A percentile compares a stretch with the other conserved stretches of the same genome.
Conservation (phyloP, 92 coral and sea anemone species). For the Plumapathes pennacea region DNA sequence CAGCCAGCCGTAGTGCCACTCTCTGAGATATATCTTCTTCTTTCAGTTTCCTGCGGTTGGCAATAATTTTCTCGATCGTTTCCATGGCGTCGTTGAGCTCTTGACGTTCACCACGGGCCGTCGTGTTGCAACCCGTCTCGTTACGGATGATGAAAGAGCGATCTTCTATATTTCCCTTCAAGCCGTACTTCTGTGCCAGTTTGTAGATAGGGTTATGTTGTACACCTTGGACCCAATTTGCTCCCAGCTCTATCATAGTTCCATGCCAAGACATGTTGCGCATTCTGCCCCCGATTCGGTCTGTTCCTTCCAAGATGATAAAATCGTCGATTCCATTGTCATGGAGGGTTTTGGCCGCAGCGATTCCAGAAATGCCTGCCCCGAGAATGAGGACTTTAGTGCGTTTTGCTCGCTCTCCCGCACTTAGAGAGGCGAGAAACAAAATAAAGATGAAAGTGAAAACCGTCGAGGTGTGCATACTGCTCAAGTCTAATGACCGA, state of each 20-base stretch:
- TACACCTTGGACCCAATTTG: conserved; percentile 83
- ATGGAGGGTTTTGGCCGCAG: conserved; percentile 72
- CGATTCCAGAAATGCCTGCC: conserved; percentile 81
- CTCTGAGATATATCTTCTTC: conserved; percentile 64
- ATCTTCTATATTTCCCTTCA: conserved; percentile 51
- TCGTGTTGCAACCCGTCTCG: conserved; percentile 56
- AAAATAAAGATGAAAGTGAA: too few species aligned
- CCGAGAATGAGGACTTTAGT: conserved; percentile 67
- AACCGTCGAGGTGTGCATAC: too few species aligned
- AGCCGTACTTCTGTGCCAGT: conserved; percentile 60
- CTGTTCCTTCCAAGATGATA: conserved; percentile 70
- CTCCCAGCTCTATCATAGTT: conserved; percentile 85
- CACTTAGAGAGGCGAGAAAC: too few species aligned
- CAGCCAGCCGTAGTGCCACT: conserved; percentile 64
- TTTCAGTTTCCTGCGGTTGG: conserved; percentile 35
- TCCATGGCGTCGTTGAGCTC: conserved; percentile 22
- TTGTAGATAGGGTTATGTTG: conserved; percentile 64
- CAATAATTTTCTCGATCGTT: conserved; percentile 28
- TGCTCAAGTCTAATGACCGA: too few species aligned
- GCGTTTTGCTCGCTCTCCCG: neutral
- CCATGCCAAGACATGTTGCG: conserved; percentile 58
- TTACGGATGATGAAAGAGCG: conserved; percentile 56
- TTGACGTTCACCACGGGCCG: conserved; percentile 29
- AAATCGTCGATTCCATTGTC: conserved; percentile 66
- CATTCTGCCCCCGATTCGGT: conserved; percentile 74